phyloP scores from a whole-genome alignment of 2,797 vertebrate species.

The Vireo griseus region DNA sequence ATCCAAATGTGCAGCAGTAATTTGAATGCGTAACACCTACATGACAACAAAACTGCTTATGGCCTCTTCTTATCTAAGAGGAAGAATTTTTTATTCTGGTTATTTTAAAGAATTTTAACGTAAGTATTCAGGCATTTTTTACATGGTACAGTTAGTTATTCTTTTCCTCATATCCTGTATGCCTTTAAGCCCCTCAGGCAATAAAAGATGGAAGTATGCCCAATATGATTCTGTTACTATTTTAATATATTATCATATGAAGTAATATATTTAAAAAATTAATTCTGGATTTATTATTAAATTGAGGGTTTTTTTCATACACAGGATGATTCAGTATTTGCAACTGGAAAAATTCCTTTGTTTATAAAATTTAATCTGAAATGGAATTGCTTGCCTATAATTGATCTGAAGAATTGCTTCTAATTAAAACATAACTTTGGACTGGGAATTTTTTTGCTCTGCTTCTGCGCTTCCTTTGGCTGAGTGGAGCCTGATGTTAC shows the following conservation, averaged over 20 bases:
- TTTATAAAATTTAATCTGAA: background rate
- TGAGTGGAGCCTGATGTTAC: background rate
- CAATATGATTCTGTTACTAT: background rate
- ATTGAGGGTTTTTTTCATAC: background rate
- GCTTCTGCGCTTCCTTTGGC: background rate
- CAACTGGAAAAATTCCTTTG: background rate
- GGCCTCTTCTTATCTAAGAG: background rate
- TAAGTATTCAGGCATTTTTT: background rate
- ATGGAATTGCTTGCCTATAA: background rate
- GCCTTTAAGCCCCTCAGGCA: background rate
- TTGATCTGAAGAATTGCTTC: background rate
- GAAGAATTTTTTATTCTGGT: background rate
- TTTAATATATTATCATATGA: background rate
- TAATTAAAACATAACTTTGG: background rate
- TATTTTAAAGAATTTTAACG: background rate
- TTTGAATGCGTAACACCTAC: background rate
- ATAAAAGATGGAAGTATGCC: background rate
- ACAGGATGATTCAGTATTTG: background rate
- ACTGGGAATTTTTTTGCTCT: background rate
- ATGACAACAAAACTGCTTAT: background rate
- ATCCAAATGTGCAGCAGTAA: background rate
- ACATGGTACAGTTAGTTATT: background rate
- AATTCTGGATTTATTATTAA: background rate
- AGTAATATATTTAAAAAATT: background rate
- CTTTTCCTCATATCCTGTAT: background rate